Evolutionary conservation across 2,797 vertebrate genomes (phyloP).

Genomic region (Lagodon rhomboides): DNA sequence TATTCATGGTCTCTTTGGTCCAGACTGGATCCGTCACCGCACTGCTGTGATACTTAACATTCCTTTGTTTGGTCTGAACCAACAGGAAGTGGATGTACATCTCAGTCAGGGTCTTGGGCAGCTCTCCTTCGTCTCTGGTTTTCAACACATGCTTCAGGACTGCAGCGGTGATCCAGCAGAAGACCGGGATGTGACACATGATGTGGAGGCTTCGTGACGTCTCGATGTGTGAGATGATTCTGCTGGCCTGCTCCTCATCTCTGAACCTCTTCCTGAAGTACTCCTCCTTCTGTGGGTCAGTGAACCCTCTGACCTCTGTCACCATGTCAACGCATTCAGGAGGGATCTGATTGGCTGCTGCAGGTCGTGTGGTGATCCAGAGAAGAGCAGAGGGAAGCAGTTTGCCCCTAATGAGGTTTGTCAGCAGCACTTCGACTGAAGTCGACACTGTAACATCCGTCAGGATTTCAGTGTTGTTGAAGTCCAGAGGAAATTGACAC

Average conservation of each 20-base stretch:
- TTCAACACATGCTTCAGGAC: conserved; percentile 47
- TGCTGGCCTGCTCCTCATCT: conserved; percentile 13
- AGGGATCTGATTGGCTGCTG: conserved; percentile 54
- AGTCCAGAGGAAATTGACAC: conserved; percentile 42
- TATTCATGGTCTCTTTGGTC: conserved; percentile 28
- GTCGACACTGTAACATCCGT: conserved; percentile 29
- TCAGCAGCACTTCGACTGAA: conserved; percentile 34
- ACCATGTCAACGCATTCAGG: conserved; percentile 42
- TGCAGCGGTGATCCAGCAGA: conserved; percentile 61
- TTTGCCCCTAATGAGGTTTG: conserved; percentile 53
- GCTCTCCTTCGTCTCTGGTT: not conserved
- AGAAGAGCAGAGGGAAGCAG: conserved; percentile 53
- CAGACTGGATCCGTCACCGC: conserved; percentile 13
- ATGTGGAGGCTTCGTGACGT: conserved; percentile 34
- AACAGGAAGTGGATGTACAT: conserved; percentile 51
- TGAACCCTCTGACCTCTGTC: conserved; percentile 59
- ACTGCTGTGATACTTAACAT: conserved; percentile 41
- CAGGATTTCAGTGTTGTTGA: conserved; percentile 27
- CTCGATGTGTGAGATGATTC: conserved; percentile 45
- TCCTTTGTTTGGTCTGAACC: conserved; percentile 45
- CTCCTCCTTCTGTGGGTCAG: conserved; percentile 38
- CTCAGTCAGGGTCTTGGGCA: conserved; percentile 60
- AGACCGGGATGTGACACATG: conserved; percentile 59
- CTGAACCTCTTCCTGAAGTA: conserved; percentile 42
- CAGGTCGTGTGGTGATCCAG: conserved; percentile 52